These are phyloP conservation scores for Erynnis tages DNA, from an alignment of 2,888 invertebrate genomes.

Conservation along the genomic window DNA sequence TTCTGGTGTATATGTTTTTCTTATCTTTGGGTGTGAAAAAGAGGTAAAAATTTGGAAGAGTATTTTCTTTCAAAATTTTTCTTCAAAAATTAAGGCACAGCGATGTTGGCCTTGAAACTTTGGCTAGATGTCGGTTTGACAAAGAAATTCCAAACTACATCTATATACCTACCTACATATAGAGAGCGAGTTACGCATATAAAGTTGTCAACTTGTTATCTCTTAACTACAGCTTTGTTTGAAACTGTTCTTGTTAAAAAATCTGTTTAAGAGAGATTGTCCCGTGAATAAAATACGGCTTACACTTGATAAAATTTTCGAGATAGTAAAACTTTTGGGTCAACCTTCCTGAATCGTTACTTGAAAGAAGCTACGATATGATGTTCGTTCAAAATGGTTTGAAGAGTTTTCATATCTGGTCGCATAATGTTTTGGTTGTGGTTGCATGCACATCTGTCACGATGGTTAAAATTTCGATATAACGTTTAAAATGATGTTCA, in stretches of 20 bases:
- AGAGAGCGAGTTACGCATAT: slow-evolving; percentile 1
- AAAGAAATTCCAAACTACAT: slow-evolving; percentile 13
- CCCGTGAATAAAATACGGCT: slow-evolving; percentile 8
- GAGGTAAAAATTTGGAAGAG: too few relatives aligned
- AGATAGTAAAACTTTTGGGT: neutral
- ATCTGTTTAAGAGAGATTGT: neutral
- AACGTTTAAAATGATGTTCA: too few relatives aligned
- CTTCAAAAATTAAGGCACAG: neutral
- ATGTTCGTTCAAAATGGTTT: neutral
- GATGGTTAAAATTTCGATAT: too few relatives aligned
- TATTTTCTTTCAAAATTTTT: neutral
- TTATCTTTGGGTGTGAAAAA: too few relatives aligned
- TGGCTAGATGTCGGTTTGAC: slow-evolving; percentile 6
- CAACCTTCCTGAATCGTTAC: neutral
- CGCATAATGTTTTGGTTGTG: too few relatives aligned
- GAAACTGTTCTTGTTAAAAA: slow-evolving; percentile 22
- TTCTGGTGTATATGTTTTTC: too few relatives aligned
- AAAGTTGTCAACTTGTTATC: slow-evolving; percentile 27
- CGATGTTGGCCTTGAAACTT: neutral
- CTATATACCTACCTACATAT: too few relatives aligned
- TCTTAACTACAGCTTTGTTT: slow-evolving; percentile 22
- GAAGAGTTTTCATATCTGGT: too few relatives aligned
- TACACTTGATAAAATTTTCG: neutral
- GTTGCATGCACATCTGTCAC: too few relatives aligned
- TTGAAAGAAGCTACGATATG: neutral